A percentile compares a stretch with the other conserved stretches of the same genome.
These are phyloP conservation scores for Chelonus formosanus DNA, from an alignment of 2,888 invertebrate species.

Conservation along the genomic window DNA sequence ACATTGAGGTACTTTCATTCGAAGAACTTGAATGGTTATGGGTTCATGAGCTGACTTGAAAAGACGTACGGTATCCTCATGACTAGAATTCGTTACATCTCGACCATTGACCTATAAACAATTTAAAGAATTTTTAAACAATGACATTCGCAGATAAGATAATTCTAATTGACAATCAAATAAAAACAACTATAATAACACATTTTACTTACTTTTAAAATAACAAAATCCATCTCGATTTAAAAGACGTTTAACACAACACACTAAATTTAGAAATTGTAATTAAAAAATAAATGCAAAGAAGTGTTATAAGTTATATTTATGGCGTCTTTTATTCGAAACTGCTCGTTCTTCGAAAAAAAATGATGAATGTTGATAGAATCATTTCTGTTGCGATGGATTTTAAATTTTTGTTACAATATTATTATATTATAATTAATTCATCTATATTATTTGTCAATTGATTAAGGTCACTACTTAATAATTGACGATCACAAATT, in stretches of 20 bases:
- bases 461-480: no score
- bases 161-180: no score
- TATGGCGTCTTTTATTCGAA: slow-evolving; percentile 26
- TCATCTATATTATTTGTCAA: no score
- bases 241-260: background rate
- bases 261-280: background rate
- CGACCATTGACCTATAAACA: slow-evolving; percentile 69
- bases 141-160: no score
- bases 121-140: no score
- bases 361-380: background rate
- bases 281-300: slow-evolving; percentile 13
- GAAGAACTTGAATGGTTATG: slow-evolving; percentile 70
- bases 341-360: slow-evolving; percentile 1
- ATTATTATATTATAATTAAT: no score
- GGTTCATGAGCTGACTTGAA: slow-evolving; percentile 71
- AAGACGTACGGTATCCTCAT: slow-evolving; percentile 71
- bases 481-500: no score
- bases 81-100: slow-evolving; percentile 71
- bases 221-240: slow-evolving; percentile 32
- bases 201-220: slow-evolving; percentile 26
- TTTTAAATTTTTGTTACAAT: no score
- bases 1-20: slow-evolving; percentile 55
- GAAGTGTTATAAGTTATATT: slow-evolving; percentile 12
- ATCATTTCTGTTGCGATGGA: no score
- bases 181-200: background rate